These are phyloP conservation scores for Oreonectes daqikongensis DNA, from an alignment of 2,797 vertebrate species.

Conservation along the genomic window DNA sequence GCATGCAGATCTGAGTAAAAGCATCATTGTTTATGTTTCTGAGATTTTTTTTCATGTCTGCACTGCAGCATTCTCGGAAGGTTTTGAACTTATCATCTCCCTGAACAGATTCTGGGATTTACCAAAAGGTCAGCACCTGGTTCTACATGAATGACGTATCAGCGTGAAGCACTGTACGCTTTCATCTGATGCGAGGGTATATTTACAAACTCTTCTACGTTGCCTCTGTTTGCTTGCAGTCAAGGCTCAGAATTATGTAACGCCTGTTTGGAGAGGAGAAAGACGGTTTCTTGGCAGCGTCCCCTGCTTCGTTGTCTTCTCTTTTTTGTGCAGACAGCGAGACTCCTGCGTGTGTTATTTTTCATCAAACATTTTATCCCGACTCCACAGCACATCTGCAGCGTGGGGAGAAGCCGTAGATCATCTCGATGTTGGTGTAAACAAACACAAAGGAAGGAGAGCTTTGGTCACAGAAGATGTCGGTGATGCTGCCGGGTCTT, in stretches of 20 bases:
- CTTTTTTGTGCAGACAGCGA: conserved; percentile 23
- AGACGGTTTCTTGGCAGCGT: conserved; percentile 62
- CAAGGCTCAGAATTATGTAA: conserved; percentile 32
- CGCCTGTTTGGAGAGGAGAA: conserved; percentile 55
- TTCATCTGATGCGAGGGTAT: not conserved
- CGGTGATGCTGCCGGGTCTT: conserved; percentile 1
- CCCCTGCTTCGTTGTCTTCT: conserved; percentile 48
- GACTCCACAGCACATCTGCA: conserved; percentile 48
- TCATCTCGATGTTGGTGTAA: conserved; percentile 48
- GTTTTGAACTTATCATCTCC: not conserved
- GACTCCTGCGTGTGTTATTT: conserved; percentile 45
- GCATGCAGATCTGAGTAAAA: too few relatives aligned
- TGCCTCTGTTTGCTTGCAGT: conserved; percentile 23
- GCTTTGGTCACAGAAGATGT: conserved; percentile 44
- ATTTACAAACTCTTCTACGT: conserved; percentile 1
- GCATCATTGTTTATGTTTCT: too few relatives aligned
- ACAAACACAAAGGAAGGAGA: conserved; percentile 50
- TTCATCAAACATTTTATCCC: conserved; percentile 49
- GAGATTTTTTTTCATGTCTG: too few relatives aligned
- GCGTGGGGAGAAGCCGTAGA: conserved; percentile 44
- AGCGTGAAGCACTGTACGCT: conserved; percentile 17
- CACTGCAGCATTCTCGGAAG: conserved; percentile 10
- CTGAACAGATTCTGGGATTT: conserved; percentile 20
- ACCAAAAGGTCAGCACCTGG: conserved; percentile 35
- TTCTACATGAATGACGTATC: conserved; percentile 28